phyloP scores from a whole-genome alignment of 2,113 vertebrate genomes.

The Psettodes erumei region DNA sequence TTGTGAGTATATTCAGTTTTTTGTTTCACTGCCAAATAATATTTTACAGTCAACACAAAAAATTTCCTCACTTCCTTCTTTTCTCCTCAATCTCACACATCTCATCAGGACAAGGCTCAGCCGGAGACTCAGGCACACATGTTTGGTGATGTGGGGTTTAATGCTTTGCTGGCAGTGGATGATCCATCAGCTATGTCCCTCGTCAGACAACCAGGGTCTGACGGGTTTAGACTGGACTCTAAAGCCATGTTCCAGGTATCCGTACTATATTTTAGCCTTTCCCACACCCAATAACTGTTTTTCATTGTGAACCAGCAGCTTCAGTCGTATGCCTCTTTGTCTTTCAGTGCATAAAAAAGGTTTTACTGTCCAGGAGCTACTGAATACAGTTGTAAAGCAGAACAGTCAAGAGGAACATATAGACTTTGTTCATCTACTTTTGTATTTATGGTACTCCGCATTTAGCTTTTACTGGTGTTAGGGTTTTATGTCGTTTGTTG shows the following conservation, averaged over 20 bases:
- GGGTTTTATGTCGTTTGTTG: not conserved
- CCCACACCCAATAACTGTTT: not conserved
- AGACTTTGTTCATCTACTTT: not conserved
- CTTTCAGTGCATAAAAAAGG: not conserved
- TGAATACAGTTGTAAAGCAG: not conserved
- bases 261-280: not conserved
- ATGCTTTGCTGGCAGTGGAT: slow-evolving; percentile 89
- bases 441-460: not conserved
- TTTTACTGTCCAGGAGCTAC: not conserved
- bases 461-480: not conserved
- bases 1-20: slow-evolving; percentile 83
- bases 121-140: slow-evolving; percentile 89
- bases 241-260: slow-evolving; percentile 90
- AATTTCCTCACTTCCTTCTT: not conserved
- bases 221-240: slow-evolving; percentile 94
- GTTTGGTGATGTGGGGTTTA: slow-evolving; percentile 90
- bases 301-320: not conserved
- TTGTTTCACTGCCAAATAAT: not conserved
- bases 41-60: not conserved
- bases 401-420: not conserved
- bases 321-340: not conserved
- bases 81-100: not conserved
- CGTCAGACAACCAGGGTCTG: slow-evolving; percentile 92
- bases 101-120: slow-evolving; percentile 91
- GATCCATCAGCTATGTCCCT: slow-evolving; percentile 89